Evolutionary conservation across 2,113 vertebrate genomes (phyloP).

Genomic region (Nothobranchius kuhntae): DNA sequence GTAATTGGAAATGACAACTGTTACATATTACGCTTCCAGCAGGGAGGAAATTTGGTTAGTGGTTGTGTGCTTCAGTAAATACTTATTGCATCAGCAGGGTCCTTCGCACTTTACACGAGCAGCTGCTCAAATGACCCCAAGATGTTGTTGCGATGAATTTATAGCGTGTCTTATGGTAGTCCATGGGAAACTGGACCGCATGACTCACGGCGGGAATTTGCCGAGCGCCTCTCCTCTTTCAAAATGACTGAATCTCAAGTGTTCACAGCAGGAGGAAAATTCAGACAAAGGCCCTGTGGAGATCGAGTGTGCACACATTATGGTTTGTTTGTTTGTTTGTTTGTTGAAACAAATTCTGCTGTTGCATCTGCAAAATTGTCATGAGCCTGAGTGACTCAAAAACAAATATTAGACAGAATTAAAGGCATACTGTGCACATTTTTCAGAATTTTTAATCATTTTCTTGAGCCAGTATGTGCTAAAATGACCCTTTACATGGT

Average conservation of each 20-base stretch:
- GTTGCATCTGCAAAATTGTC: constrained; percentile 21
- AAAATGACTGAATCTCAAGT: constrained; percentile 7
- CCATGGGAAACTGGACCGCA: neutral
- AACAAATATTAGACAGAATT: constrained; percentile 30
- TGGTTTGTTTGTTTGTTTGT: neutral
- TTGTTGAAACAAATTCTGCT: constrained; percentile 5
- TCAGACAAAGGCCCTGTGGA: neutral
- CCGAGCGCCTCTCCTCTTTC: neutral
- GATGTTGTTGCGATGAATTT: constrained; percentile 48
- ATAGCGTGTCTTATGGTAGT: constrained; percentile 25
- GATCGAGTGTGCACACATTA: neutral
- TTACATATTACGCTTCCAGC: constrained; percentile 68
- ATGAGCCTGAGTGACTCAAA: constrained; percentile 14
- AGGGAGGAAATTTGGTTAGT: constrained; percentile 58
- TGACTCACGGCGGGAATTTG: neutral
- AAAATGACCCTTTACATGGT: too few relatives aligned
- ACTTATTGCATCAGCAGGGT: constrained; percentile 64
- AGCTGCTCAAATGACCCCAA: constrained; percentile 58
- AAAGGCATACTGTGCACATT: neutral
- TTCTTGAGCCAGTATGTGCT: too few relatives aligned
- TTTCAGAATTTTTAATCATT: too few relatives aligned
- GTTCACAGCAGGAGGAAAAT: constrained; percentile 1
- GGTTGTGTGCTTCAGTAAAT: constrained; percentile 60
- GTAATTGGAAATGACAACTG: constrained; percentile 76
- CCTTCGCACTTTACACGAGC: constrained; percentile 61